phyloP scores from a whole-genome alignment of 2,797 vertebrate genomes.

The Characodon lateralis region DNA sequence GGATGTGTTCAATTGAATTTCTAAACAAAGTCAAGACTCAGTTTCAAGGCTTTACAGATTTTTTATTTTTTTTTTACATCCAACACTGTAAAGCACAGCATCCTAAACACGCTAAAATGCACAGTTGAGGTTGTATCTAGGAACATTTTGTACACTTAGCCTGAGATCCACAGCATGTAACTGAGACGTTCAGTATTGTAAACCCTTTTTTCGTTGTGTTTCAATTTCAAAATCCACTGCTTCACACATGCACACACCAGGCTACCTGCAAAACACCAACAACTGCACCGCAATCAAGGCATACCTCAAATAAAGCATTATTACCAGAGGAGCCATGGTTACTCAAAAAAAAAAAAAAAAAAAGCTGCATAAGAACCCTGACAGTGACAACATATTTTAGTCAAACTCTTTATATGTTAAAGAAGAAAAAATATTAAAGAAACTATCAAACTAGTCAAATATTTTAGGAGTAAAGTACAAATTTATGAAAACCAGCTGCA shows the following conservation, averaged over 20 bases:
- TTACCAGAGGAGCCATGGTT: constrained; percentile 1
- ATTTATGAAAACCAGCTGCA: constrained; percentile 20
- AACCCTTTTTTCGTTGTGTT: constrained; percentile 13
- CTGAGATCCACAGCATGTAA: constrained; percentile 6
- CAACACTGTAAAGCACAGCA: not conserved
- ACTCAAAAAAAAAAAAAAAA: not conserved
- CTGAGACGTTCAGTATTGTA: constrained; percentile 10
- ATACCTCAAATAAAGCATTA: constrained; percentile 11
- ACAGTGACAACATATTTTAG: not conserved
- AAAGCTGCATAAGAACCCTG: not conserved
- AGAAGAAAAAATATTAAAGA: not conserved
- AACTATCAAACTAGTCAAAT: not conserved
- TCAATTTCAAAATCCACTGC: not conserved
- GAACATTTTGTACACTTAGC: constrained; percentile 29
- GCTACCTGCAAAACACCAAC: not conserved
- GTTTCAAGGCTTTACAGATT: constrained; percentile 45
- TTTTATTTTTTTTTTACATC: constrained; percentile 9
- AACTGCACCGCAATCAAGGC: constrained; percentile 1
- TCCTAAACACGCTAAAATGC: constrained; percentile 14
- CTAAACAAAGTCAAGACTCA: constrained; percentile 32
- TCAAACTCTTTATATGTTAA: not conserved
- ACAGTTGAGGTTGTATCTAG: constrained; percentile 21
- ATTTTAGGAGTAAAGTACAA: constrained; percentile 22
- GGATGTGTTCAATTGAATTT: constrained; percentile 34
- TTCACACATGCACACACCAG: constrained; percentile 13